A percentile compares a stretch with the other conserved stretches of the same genome.
phyloP scores from a whole-genome alignment of 1,140 invertebrate genomes.

The Anastrepha ludens region DNA sequence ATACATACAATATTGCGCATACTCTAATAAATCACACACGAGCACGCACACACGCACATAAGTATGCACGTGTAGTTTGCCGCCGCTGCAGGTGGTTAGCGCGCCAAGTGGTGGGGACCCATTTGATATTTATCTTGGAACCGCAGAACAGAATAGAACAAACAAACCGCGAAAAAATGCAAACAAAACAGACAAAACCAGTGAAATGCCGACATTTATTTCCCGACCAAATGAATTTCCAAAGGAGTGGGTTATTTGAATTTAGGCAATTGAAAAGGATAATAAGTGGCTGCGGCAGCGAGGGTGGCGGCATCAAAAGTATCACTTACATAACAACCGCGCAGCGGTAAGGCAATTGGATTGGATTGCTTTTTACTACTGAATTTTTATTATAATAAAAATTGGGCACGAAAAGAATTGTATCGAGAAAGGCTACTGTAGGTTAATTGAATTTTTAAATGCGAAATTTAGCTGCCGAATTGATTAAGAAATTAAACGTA shows the following conservation, averaged over 20 bases:
- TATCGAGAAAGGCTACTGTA: too few species aligned
- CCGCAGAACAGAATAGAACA: conserved; percentile 37
- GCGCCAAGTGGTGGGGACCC: background rate
- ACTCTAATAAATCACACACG: background rate
- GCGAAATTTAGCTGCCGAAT: too few species aligned
- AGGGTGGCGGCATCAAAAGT: conserved; percentile 37
- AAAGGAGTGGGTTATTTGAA: conserved; percentile 51
- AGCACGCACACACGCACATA: background rate
- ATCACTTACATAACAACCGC: conserved; percentile 45
- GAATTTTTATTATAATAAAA: background rate
- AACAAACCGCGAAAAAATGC: conserved; percentile 45
- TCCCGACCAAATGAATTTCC: conserved; percentile 12
- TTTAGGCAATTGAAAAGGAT: background rate
- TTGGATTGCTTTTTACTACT: background rate
- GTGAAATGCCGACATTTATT: conserved; percentile 43
- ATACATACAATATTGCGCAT: background rate
- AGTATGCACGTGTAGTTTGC: background rate
- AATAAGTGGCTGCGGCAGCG: conserved; percentile 27
- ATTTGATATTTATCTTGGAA: conserved; percentile 56
- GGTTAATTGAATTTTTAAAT: too few species aligned
- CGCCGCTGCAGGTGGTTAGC: conserved; percentile 41
- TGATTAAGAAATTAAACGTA: too few species aligned
- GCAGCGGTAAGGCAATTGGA: conserved; percentile 29
- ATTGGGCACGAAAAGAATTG: too few species aligned
- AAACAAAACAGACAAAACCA: conserved; percentile 40